Evolutionary conservation across 92 coral and sea anemone species (phyloP).

Genomic region (Paragorgia papillata): DNA sequence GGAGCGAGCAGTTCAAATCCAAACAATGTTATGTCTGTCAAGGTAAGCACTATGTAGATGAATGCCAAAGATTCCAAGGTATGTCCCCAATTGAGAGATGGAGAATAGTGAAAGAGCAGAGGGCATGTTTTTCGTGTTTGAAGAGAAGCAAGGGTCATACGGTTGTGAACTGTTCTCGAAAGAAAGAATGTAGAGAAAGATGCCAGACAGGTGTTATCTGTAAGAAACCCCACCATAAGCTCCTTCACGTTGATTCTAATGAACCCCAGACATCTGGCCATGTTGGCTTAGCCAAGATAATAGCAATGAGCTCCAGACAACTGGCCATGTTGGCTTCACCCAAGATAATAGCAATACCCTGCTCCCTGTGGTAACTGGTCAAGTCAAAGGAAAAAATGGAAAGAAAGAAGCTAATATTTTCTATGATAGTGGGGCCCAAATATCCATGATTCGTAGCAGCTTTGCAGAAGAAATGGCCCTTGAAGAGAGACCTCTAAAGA

Average conservation of each 20-base stretch:
- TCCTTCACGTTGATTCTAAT: slow-evolving; percentile 7
- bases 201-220: slow-evolving; percentile 30
- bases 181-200: slow-evolving; percentile 43
- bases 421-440: slow-evolving; percentile 51
- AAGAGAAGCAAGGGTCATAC: slow-evolving; percentile 57
- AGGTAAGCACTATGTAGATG: slow-evolving; percentile 50
- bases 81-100: slow-evolving; percentile 54
- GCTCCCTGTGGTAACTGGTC: background rate
- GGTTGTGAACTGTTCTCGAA: no score
- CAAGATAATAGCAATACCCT: background rate
- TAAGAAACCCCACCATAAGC: slow-evolving; percentile 53
- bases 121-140: slow-evolving; percentile 58
- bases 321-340: background rate
- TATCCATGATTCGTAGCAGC: slow-evolving; percentile 44
- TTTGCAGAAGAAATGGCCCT: slow-evolving; percentile 42
- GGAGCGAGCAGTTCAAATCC: background rate
- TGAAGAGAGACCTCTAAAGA: slow-evolving; percentile 44
- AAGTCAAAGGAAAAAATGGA: background rate
- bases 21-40: slow-evolving; percentile 45
- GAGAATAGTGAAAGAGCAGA: slow-evolving; percentile 52
- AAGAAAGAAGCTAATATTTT: slow-evolving; percentile 2
- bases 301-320: background rate
- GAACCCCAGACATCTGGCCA: background rate
- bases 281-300: background rate
- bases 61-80: slow-evolving; percentile 37